Evolutionary conservation across 35 echinoderm and acorn worm genomes (phyloP).

Genomic region (Hemicentrotus pulcherrimus): DNA sequence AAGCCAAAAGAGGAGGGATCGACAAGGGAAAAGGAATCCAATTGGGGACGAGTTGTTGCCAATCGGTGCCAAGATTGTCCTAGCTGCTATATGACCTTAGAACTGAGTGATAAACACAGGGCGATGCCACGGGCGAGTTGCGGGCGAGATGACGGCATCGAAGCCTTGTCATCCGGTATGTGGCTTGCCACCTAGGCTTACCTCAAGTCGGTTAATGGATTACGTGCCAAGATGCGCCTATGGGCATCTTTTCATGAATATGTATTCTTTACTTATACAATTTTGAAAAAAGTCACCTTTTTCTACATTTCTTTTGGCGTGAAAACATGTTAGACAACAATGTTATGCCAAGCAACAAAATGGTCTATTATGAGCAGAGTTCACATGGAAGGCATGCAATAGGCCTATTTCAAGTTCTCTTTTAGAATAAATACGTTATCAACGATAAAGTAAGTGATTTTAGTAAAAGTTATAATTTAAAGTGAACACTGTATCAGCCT

Average conservation of each 20-base stretch:
- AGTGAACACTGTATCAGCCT: background rate
- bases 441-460: background rate
- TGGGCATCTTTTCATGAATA: slow-evolving; percentile 1
- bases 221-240: slow-evolving; percentile 9
- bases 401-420: background rate
- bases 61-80: slow-evolving; percentile 26
- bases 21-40: background rate
- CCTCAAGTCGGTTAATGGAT: slow-evolving; percentile 45
- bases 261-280: background rate
- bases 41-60: slow-evolving; percentile 18
- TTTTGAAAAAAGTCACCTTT: background rate
- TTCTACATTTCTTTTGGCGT: background rate
- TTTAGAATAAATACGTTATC: background rate
- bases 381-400: background rate
- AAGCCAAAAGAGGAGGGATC: background rate
- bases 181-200: slow-evolving; percentile 15
- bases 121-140: slow-evolving; percentile 45
- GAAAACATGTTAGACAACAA: background rate
- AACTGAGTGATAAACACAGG: slow-evolving; percentile 45
- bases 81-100: slow-evolving; percentile 29
- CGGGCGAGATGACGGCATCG: slow-evolving; percentile 21
- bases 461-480: background rate
- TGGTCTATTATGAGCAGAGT: background rate
- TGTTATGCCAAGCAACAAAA: background rate
- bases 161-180: slow-evolving; percentile 34